Base-by-base conservation (phyloP, 2,113 vertebrate genomes). In the Triplophysa dalaica region DNA sequence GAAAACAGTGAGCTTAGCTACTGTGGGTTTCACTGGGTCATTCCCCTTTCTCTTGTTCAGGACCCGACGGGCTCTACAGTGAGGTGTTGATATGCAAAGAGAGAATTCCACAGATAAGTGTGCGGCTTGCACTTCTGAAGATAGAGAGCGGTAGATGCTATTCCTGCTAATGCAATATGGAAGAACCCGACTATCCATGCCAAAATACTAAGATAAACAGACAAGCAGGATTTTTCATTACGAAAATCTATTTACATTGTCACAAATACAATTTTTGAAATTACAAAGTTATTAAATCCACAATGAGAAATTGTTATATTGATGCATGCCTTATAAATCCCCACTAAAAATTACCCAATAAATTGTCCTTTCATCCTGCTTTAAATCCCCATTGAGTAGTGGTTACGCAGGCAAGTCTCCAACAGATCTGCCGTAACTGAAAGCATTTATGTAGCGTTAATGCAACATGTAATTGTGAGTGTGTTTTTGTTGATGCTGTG, bases 31-130 rank as follows among this genome's bases (percentile, higher is more conserved):
- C 6, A 1, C 3, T 29, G 33, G n/a, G 54, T 21, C 21, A 17
- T 77, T 4, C 63, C 24, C 68, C 41, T 73, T 16, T 74, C 21
- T 70, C 19, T 43, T n/a, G 24, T 63, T 79, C 70, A 69, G 56
- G 64, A 63, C 1, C 60, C 7, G 33, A 26, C 43, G 45, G 16
- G 60, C 78, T 87, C 87, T 83, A 86, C 91, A 89, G 85, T 82
- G 80, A 78, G 87, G 88, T 91, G 89, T 90, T 89, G 90, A 90
- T 89, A 86, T 87, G 88, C 80, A 75, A 67, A 86, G 87, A 85
- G 85, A 83, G 83, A 89, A 91, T 93, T 91, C 87, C 89, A 88
- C 90, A 90, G 88, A 90, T 89, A 90, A 85, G 88, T 91, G 81
- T 75, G 56, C 29, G 21, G 24, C 22, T 13, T 41, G 33, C 26